Conservation (phyloP, 2,113 vertebrate species). For the Pluvianellus socialis region DNA sequence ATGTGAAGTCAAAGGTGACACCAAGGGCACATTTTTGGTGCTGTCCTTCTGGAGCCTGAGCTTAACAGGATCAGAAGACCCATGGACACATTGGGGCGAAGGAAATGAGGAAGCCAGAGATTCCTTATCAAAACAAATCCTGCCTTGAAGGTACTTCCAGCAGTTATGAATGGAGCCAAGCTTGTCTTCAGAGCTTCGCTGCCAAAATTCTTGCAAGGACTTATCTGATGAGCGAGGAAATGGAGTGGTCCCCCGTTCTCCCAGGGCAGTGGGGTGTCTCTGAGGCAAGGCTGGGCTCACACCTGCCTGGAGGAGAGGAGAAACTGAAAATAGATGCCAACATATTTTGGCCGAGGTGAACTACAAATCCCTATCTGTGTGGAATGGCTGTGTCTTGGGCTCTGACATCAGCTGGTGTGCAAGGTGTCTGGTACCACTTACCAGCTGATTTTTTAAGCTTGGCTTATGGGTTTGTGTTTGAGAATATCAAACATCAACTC, state of each 20-base stretch:
- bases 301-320: neutral
- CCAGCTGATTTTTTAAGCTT: neutral
- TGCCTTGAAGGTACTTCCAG: neutral
- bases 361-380: neutral
- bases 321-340: neutral
- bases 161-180: neutral
- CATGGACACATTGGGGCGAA: neutral
- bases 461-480: neutral
- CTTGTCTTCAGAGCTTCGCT: neutral
- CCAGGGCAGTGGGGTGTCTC: neutral
- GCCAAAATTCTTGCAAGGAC: neutral
- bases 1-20: neutral
- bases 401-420: neutral
- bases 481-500: neutral
- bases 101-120: slow-evolving; percentile 15
- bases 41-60: neutral
- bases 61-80: neutral
- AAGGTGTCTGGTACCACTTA: neutral
- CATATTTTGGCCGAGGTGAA: neutral
- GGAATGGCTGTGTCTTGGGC: neutral
- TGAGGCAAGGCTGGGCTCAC: neutral
- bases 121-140: slow-evolving; percentile 3
- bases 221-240: neutral
- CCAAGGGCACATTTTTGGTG: rapidly evolving
- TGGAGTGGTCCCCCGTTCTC: neutral